Conservation (phyloP, 2,888 invertebrate genomes). For the Drosophila mayaguana region DNA sequence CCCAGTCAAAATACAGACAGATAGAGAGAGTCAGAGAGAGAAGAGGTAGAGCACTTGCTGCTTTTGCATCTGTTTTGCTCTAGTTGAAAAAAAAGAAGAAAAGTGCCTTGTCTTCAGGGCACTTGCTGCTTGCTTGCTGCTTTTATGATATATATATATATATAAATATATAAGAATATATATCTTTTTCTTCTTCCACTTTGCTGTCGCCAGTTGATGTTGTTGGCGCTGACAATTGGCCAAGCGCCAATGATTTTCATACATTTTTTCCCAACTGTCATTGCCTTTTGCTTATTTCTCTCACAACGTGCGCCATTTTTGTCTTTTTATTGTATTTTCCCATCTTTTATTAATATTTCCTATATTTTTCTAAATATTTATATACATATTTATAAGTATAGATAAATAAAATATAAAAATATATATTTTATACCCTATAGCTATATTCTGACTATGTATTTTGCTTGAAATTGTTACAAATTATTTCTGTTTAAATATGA, state of each 20-base stretch:
- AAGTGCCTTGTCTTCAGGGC: slow-evolving; percentile 32
- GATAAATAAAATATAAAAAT: not conserved
- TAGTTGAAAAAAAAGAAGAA: slow-evolving; percentile 37
- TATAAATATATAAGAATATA: slow-evolving; percentile 32
- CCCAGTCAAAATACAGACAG: slow-evolving; percentile 4
- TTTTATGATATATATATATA: slow-evolving; percentile 20
- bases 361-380: slow-evolving; percentile 3
- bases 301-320: slow-evolving; percentile 25
- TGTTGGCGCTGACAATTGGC: slow-evolving; percentile 69
- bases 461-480: not conserved
- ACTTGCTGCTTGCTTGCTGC: slow-evolving; percentile 25
- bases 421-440: not conserved
- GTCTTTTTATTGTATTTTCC: slow-evolving; percentile 16
- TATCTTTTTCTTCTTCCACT: slow-evolving; percentile 23
- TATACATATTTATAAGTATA: not conserved
- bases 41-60: not conserved
- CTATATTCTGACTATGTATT: too few relatives aligned
- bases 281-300: slow-evolving; percentile 23
- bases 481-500: not conserved
- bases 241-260: slow-evolving; percentile 75
- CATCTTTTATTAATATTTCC: slow-evolving; percentile 6
- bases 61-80: slow-evolving; percentile 54
- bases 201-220: slow-evolving; percentile 48
- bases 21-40: not conserved
- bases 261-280: slow-evolving; percentile 50